Conservation (phyloP, 2,888 invertebrate genomes). For the Anaspis maculata region DNA sequence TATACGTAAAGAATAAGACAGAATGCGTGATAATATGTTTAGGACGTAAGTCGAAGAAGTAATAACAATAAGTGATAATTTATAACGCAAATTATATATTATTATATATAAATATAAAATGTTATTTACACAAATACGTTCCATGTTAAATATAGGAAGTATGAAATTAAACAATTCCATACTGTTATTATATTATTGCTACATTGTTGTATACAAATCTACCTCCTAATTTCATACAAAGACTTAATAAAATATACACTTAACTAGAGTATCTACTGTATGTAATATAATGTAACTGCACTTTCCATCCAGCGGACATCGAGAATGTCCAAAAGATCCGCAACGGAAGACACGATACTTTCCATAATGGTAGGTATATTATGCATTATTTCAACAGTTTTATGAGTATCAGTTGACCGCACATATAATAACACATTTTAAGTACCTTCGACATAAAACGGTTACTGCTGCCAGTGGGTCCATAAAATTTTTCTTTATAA, state of each 20-base stretch:
- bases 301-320: no score
- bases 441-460: no score
- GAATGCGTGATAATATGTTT: slow-evolving; percentile 25
- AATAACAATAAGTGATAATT: slow-evolving; percentile 31
- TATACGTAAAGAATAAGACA: slow-evolving; percentile 19
- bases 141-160: slow-evolving; percentile 33
- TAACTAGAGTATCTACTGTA: slow-evolving; percentile 14
- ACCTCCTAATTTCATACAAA: slow-evolving; percentile 31
- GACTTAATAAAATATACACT: slow-evolving; percentile 24
- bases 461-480: no score
- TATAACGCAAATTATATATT: slow-evolving; percentile 25
- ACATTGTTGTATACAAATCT: slow-evolving; percentile 30
- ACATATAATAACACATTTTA: no score
- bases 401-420: no score
- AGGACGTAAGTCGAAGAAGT: slow-evolving; percentile 15
- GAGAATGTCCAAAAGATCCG: no score
- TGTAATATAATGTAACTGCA: no score
- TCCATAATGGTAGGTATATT: no score
- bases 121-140: slow-evolving; percentile 36
- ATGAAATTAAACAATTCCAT: slow-evolving; percentile 29
- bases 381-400: no score
- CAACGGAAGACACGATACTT: no score
- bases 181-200: slow-evolving; percentile 26
- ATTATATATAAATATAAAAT: slow-evolving; percentile 31
- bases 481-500: no score